Evolutionary conservation across 2,888 invertebrate species (phyloP).

Genomic region (Lithophane leautieri): DNA sequence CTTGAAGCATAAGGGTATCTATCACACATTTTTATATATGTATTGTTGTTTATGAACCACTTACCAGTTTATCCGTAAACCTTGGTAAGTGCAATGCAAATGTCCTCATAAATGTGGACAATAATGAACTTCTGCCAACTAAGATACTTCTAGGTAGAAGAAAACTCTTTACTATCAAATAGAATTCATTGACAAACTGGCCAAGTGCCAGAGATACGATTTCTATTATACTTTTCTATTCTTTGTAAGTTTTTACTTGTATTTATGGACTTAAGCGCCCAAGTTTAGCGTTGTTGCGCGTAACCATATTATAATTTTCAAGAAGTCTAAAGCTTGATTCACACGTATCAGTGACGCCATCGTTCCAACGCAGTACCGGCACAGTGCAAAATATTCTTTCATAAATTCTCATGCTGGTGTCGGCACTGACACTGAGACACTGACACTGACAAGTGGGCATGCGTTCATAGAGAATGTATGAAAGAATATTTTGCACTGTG

Average conservation of each 20-base stretch:
- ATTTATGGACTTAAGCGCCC: not conserved
- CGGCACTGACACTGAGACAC: too few relatives aligned
- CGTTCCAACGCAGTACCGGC: too few relatives aligned
- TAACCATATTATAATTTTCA: too few relatives aligned
- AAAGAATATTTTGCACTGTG: too few relatives aligned
- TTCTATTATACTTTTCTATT: conserved; percentile 49
- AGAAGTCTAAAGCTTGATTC: too few relatives aligned
- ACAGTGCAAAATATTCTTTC: too few relatives aligned
- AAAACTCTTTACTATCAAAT: conserved; percentile 50
- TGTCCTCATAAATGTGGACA: conserved; percentile 31
- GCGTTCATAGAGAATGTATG: too few relatives aligned
- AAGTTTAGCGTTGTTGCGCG: too few relatives aligned
- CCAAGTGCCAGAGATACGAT: conserved; percentile 46
- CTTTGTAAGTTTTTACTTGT: conserved; percentile 16
- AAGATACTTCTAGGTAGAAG: conserved; percentile 43
- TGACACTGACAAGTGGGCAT: too few relatives aligned
- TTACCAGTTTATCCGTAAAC: not conserved
- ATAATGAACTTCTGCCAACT: conserved; percentile 46
- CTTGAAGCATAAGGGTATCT: not conserved
- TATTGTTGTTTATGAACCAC: not conserved
- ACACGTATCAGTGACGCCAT: too few relatives aligned
- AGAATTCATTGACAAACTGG: conserved; percentile 54
- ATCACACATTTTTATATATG: not conserved
- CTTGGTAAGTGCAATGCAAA: conserved; percentile 37
- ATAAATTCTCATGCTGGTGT: too few relatives aligned